Conservation (phyloP, 2,113 vertebrate genomes). For the Orthonyx spaldingii region DNA sequence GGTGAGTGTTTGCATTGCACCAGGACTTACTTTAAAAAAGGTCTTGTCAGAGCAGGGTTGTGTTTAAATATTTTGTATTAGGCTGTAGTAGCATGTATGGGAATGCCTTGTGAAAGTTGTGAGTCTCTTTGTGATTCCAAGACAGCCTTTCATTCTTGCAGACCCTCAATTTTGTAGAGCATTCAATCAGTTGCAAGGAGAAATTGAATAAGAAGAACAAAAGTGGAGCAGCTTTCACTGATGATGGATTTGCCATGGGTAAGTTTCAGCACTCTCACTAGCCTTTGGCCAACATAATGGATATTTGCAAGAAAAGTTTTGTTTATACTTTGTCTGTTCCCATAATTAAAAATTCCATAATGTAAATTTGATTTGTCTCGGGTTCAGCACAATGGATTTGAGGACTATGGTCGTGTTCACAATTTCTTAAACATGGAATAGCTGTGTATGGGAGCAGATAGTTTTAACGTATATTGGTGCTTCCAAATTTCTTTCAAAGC, state of each 20-base stretch:
- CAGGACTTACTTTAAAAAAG: neutral
- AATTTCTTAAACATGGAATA: neutral
- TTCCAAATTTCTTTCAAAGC: neutral
- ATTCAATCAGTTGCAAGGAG: conserved; percentile 97
- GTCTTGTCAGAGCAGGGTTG: neutral
- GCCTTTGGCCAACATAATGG: neutral
- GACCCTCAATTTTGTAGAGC: conserved; percentile 97
- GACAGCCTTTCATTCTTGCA: conserved; percentile 44
- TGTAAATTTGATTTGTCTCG: neutral
- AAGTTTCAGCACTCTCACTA: conserved; percentile 34
- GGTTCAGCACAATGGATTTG: neutral
- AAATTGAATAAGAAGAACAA: conserved; percentile 99
- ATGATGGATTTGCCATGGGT: conserved; percentile 99
- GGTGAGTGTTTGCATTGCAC: neutral
- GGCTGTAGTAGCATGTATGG: neutral
- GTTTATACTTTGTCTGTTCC: neutral
- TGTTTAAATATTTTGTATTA: neutral
- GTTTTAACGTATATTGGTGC: neutral
- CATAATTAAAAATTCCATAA: neutral
- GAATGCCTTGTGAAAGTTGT: neutral
- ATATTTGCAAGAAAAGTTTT: neutral
- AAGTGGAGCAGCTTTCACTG: conserved; percentile 93
- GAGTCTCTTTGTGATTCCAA: neutral
- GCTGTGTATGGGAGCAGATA: neutral
- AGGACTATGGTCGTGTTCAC: neutral